Evolutionary conservation across 2,888 invertebrate genomes (phyloP).

Genomic region (Pteria penguin): DNA sequence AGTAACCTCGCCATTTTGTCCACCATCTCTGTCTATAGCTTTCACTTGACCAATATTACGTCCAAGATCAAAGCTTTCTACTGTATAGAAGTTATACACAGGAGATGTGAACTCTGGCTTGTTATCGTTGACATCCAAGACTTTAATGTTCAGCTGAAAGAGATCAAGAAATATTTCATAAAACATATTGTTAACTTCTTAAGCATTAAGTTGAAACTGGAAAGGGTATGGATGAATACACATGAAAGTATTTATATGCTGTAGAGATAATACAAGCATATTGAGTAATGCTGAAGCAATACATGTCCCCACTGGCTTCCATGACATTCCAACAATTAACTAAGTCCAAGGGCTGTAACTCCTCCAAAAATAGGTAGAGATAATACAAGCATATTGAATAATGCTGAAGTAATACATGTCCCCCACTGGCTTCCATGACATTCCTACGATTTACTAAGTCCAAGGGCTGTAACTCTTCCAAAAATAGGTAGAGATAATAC

Average conservation of each 20-base stretch:
- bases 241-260: background rate
- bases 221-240: background rate
- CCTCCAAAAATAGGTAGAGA: too few relatives aligned
- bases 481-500: too few relatives aligned
- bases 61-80: constrained; percentile 51
- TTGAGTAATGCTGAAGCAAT: too few relatives aligned
- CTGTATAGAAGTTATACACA: constrained; percentile 54
- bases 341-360: too few relatives aligned
- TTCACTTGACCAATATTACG: constrained; percentile 51
- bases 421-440: too few relatives aligned
- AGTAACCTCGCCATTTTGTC: constrained; percentile 53
- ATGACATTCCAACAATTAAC: too few relatives aligned
- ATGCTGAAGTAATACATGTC: too few relatives aligned
- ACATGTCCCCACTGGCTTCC: too few relatives aligned
- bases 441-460: too few relatives aligned
- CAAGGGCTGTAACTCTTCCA: too few relatives aligned
- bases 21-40: constrained; percentile 62
- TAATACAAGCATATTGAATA: too few relatives aligned
- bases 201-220: background rate
- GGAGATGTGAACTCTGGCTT: constrained; percentile 52
- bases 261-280: too few relatives aligned
- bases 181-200: background rate
- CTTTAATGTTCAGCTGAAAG: constrained; percentile 51
- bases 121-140: constrained; percentile 64
- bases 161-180: background rate